These are phyloP conservation scores for Channa argus DNA, from an alignment of 2,113 vertebrate species.

Conservation along the genomic window DNA sequence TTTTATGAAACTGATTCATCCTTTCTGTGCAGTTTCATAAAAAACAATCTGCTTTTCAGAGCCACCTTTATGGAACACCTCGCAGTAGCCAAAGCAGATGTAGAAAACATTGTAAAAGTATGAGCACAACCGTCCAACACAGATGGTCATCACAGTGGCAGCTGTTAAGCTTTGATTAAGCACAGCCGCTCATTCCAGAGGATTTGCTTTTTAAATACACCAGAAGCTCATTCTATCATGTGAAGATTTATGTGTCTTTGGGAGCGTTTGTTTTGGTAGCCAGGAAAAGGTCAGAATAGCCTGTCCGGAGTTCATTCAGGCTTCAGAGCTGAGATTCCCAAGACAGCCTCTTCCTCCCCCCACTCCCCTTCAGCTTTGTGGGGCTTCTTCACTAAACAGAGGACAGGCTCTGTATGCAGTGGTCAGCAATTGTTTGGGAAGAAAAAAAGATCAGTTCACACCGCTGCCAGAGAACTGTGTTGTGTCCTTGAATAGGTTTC, in stretches of 20 bases:
- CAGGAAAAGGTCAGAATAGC: slow-evolving; percentile 52
- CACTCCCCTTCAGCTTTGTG: not conserved
- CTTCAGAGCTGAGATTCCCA: slow-evolving; percentile 41
- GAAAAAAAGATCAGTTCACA: slow-evolving; percentile 23
- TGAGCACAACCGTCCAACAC: not conserved
- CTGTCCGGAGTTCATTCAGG: slow-evolving; percentile 33
- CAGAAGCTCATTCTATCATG: slow-evolving; percentile 29
- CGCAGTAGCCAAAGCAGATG: not conserved
- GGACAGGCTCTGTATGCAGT: slow-evolving; percentile 37
- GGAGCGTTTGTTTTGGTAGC: slow-evolving; percentile 46
- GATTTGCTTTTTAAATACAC: slow-evolving; percentile 50
- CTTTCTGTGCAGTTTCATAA: not conserved
- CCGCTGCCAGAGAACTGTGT: slow-evolving; percentile 28
- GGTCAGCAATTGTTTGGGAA: slow-evolving; percentile 34
- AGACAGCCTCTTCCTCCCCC: slow-evolving; percentile 2
- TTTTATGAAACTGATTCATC: not conserved
- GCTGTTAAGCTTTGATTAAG: slow-evolving; percentile 62
- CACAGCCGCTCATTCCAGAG: slow-evolving; percentile 41
- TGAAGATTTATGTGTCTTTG: slow-evolving; percentile 46
- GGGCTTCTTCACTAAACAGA: slow-evolving; percentile 48
- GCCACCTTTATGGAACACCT: not conserved
- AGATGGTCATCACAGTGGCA: slow-evolving; percentile 35
- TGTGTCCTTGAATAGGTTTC: slow-evolving; percentile 57
- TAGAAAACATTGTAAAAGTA: not conserved
- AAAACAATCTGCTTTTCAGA: not conserved